Conservation (phyloP, 30 jellyfish, hydroid and myxozoan species). For the Chironex yamaguchii region DNA sequence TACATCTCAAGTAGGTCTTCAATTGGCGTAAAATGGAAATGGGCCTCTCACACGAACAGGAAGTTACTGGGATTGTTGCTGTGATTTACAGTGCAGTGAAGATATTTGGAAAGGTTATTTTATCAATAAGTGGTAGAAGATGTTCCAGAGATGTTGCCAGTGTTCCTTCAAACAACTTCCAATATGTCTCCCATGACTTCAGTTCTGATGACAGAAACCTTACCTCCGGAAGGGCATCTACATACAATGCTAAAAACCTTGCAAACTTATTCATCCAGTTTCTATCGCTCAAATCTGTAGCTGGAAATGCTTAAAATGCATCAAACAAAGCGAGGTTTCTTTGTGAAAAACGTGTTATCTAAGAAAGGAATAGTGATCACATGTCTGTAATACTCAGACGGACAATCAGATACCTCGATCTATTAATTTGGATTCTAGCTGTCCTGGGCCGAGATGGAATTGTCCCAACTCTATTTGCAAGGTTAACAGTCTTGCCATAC, state of each 20-base stretch:
- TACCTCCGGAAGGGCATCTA: conserved; percentile 64
- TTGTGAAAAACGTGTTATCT: conserved; percentile 41
- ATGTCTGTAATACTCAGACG: conserved; percentile 13
- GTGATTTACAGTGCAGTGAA: conserved; percentile 28
- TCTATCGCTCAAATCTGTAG: background rate
- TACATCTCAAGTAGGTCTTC: conserved; percentile 43
- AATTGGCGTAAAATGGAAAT: conserved; percentile 47
- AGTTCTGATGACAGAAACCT: conserved; percentile 28
- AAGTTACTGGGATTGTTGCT: conserved; percentile 69
- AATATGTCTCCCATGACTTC: conserved; percentile 29
- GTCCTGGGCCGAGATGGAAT: conserved; percentile 50
- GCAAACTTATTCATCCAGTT: conserved; percentile 39
- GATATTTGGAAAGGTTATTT: conserved; percentile 45
- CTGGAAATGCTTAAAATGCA: conserved; percentile 30
- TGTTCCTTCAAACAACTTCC: conserved; percentile 18
- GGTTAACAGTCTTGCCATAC: conserved; percentile 2
- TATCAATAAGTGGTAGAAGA: conserved; percentile 59
- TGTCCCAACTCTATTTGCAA: conserved; percentile 22
- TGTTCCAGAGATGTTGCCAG: conserved; percentile 2
- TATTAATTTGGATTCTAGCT: background rate
- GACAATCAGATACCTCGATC: background rate
- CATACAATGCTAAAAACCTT: background rate
- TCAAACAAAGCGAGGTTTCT: conserved; percentile 6
- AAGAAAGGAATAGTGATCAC: conserved; percentile 25
- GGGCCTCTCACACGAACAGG: conserved; percentile 68